Evolutionary conservation across 2,113 vertebrate genomes (phyloP).

Genomic region (Sakesphorus luctuosus): DNA sequence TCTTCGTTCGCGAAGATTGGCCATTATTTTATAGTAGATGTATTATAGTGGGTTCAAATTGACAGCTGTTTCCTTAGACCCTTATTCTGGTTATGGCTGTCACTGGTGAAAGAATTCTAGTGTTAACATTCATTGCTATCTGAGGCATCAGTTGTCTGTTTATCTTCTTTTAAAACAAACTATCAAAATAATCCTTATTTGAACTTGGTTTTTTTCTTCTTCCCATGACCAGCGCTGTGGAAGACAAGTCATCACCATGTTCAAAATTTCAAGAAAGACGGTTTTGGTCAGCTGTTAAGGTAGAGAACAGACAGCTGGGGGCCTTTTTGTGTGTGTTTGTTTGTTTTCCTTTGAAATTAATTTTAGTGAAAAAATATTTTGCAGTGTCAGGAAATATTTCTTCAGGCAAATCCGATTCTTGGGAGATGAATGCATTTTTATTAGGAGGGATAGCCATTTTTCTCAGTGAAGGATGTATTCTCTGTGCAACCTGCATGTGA

Average conservation of each 20-base stretch:
- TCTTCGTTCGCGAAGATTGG: no score
- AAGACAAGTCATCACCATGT: constrained; percentile 79
- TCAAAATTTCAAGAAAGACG: constrained; percentile 84
- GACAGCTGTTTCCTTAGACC: background rate
- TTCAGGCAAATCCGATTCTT: background rate
- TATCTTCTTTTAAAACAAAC: background rate
- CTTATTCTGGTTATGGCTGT: background rate
- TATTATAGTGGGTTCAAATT: background rate
- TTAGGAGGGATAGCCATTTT: background rate
- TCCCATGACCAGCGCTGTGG: constrained; percentile 73
- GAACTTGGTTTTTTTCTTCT: background rate
- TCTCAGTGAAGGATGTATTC: background rate
- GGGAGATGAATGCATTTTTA: background rate
- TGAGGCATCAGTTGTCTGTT: background rate
- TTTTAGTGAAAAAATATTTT: background rate
- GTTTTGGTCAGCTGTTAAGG: constrained; percentile 91
- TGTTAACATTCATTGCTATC: background rate
- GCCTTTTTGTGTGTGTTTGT: background rate
- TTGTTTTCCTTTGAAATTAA: background rate
- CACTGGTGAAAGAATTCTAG: background rate
- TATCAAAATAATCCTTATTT: background rate
- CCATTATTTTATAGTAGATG: background rate
- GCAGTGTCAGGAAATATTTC: background rate
- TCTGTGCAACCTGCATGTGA: background rate
- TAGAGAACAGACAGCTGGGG: constrained; percentile 37